Evolutionary conservation across 2,797 vertebrate species (phyloP).

Genomic region (Halcyon badia): DNA sequence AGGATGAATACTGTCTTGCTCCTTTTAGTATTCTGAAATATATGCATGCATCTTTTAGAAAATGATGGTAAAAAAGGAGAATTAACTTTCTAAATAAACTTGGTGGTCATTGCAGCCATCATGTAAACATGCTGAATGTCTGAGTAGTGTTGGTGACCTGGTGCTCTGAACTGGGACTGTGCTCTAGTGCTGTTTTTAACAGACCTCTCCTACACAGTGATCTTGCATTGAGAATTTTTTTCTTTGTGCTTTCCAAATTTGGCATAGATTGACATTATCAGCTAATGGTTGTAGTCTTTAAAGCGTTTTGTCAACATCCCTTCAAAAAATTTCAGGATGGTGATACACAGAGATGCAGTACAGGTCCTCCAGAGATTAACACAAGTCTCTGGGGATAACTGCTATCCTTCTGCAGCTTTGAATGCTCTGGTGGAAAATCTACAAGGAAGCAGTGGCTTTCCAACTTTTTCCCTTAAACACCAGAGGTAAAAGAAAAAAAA

Average conservation of each 20-base stretch:
- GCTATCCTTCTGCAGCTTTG: neutral
- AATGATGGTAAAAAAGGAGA: neutral
- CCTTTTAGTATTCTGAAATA: neutral
- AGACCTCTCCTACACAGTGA: neutral
- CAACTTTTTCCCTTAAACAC: neutral
- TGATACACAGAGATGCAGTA: neutral
- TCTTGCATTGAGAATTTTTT: neutral
- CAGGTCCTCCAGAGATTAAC: neutral
- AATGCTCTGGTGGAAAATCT: neutral
- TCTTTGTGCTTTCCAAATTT: neutral
- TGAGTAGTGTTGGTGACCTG: neutral
- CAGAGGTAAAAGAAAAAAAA: neutral
- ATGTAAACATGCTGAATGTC: neutral
- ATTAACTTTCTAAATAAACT: neutral
- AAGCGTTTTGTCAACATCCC: neutral
- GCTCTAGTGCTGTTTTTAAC: neutral
- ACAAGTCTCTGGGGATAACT: neutral
- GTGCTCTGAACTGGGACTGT: neutral
- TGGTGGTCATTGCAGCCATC: neutral
- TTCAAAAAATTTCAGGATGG: neutral
- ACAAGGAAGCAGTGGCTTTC: neutral
- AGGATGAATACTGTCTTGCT: conserved; percentile 9
- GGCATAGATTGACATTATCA: neutral
- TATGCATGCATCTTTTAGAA: neutral
- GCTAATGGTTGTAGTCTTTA: neutral